A percentile compares a stretch with the other conserved stretches of the same genome.
Conservation (phyloP, 2,797 vertebrate species). For the Etheostoma perlongum region DNA sequence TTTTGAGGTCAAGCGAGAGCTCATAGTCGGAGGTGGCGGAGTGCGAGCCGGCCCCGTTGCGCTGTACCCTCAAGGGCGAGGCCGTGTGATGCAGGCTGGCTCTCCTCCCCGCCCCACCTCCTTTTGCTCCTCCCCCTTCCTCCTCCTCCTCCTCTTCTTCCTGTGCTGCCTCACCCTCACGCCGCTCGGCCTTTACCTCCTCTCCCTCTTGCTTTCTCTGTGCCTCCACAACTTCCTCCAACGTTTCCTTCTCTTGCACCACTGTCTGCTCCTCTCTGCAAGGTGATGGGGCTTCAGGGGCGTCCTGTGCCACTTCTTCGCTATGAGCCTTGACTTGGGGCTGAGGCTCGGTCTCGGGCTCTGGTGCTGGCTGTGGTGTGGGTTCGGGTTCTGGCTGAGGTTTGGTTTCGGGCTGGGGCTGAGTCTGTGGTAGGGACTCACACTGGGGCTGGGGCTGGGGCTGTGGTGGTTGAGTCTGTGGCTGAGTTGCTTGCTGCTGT, state of each 20-base stretch:
- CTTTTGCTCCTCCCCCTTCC: slow-evolving; percentile 82
- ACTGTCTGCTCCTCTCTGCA: slow-evolving; percentile 45
- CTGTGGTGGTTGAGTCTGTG: slow-evolving; percentile 45
- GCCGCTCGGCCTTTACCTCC: slow-evolving; percentile 33
- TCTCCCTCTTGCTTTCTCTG: slow-evolving; percentile 63
- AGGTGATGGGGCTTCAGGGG: slow-evolving; percentile 42
- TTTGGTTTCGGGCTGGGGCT: slow-evolving; percentile 1
- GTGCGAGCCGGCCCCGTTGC: slow-evolving; percentile 94
- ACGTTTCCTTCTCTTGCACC: slow-evolving; percentile 49
- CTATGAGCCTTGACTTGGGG: slow-evolving; percentile 37
- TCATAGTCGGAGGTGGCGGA: slow-evolving; percentile 94
- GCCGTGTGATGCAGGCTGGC: slow-evolving; percentile 93
- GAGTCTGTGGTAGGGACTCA: slow-evolving; percentile 37
- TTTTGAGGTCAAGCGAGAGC: slow-evolving; percentile 99
- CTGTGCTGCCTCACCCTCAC: slow-evolving; percentile 45
- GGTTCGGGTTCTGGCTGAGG: slow-evolving; percentile 19
- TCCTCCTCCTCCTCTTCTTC: slow-evolving; percentile 70
- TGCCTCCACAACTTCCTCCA: slow-evolving; percentile 53
- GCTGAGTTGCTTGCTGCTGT: slow-evolving; percentile 59
- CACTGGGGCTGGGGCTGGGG: slow-evolving; percentile 30
- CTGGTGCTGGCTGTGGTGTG: slow-evolving; percentile 29
- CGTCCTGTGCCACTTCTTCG: slow-evolving; percentile 28
- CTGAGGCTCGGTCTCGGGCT: slow-evolving; percentile 15
- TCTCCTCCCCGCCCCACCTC: slow-evolving; percentile 86
- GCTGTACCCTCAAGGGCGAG: slow-evolving; percentile 93